phyloP scores from a whole-genome alignment of 2,797 vertebrate genomes.

The Pseudocheirus occidentalis region DNA sequence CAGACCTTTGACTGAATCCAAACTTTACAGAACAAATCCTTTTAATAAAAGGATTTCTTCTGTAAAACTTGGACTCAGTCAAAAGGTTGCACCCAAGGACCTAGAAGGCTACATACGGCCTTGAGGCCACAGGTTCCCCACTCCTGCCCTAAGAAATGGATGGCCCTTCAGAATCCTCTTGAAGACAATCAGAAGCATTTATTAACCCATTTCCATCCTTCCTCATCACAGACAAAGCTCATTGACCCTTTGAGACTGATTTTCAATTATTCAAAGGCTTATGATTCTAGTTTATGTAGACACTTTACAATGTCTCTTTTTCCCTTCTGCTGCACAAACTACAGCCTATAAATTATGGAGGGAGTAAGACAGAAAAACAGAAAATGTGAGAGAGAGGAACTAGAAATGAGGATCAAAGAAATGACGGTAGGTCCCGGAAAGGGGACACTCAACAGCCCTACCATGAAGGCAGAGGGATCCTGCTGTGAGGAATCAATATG shows the following conservation, averaged over 20 bases:
- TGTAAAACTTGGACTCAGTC: too few relatives aligned
- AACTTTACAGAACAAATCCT: too few relatives aligned
- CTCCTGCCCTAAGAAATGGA: background rate
- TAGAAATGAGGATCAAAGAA: background rate
- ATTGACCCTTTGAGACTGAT: background rate
- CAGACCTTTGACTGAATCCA: too few relatives aligned
- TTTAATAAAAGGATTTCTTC: too few relatives aligned
- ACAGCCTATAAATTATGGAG: background rate
- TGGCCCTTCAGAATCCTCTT: background rate
- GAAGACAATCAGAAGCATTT: background rate
- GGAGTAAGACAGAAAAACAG: background rate
- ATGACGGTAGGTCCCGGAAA: background rate
- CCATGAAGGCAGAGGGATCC: background rate
- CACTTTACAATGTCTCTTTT: background rate
- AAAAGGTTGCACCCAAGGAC: too few relatives aligned
- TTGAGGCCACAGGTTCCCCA: too few relatives aligned
- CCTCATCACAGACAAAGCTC: background rate
- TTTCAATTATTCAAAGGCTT: background rate
- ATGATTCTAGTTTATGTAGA: background rate
- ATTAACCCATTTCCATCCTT: background rate
- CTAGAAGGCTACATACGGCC: too few relatives aligned
- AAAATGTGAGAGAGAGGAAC: background rate
- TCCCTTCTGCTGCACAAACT: background rate
- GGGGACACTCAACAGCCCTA: background rate
- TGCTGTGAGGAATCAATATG: background rate